These are phyloP conservation scores for Flabesymbios commensalis DNA, from an alignment of 2,888 invertebrate genomes.

Conservation along the genomic window DNA sequence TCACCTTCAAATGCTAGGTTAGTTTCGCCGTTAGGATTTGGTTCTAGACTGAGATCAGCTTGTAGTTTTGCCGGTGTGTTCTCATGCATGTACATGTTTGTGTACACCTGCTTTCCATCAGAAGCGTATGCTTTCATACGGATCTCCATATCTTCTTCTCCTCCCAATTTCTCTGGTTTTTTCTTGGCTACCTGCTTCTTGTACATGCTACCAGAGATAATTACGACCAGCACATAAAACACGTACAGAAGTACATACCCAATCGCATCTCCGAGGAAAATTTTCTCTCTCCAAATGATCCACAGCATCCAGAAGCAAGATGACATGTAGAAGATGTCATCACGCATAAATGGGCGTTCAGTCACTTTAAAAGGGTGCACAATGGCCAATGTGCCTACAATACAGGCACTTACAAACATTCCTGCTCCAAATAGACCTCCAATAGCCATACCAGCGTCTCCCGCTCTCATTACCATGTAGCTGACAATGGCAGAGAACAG, in stretches of 20 bases:
- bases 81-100: too few relatives aligned
- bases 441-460: slow-evolving; percentile 60
- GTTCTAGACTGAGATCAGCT: too few relatives aligned
- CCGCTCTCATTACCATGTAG: slow-evolving; percentile 58
- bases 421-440: slow-evolving; percentile 65
- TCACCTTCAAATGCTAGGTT: too few relatives aligned
- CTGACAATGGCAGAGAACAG: slow-evolving; percentile 70
- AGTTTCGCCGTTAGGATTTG: too few relatives aligned
- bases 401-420: slow-evolving; percentile 68
- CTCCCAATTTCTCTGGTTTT: too few relatives aligned
- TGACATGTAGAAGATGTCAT: slow-evolving; percentile 64
- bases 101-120: too few relatives aligned
- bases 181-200: too few relatives aligned
- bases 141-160: too few relatives aligned
- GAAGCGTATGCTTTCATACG: too few relatives aligned
- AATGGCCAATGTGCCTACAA: slow-evolving; percentile 67
- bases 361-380: slow-evolving; percentile 65
- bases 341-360: slow-evolving; percentile 65
- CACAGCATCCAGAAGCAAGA: slow-evolving; percentile 65
- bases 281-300: slow-evolving; percentile 62
- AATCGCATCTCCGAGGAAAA: slow-evolving; percentile 65
- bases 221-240: not conserved
- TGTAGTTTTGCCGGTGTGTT: too few relatives aligned
- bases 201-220: not conserved
- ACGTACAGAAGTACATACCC: not conserved